Conservation (phyloP, 2,113 vertebrate genomes). For the Alethe castanea region DNA sequence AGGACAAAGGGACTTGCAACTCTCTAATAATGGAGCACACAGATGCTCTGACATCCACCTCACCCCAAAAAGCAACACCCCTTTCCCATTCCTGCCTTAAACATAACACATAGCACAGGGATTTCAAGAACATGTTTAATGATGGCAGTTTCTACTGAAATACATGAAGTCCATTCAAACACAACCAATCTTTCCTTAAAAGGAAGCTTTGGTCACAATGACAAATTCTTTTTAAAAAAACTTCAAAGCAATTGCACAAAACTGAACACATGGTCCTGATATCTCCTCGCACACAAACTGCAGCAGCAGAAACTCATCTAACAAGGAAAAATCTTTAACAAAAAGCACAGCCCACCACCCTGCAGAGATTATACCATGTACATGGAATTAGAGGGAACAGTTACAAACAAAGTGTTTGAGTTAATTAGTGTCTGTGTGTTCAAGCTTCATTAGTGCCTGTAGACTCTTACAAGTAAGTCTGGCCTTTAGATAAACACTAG, state of each 20-base stretch:
- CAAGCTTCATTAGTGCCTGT: not conserved
- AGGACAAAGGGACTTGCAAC: not conserved
- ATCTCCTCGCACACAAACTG: not conserved
- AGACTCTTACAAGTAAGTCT: not conserved
- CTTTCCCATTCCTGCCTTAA: not conserved
- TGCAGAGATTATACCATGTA: not conserved
- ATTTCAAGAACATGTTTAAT: constrained; percentile 58
- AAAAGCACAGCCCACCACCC: not conserved
- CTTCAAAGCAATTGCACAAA: constrained; percentile 18
- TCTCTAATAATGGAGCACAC: not conserved
- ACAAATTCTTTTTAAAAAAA: not conserved
- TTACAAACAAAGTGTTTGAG: not conserved
- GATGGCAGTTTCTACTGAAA: constrained; percentile 24
- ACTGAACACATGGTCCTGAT: not conserved
- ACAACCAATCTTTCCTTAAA: not conserved
- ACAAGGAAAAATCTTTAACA: not conserved
- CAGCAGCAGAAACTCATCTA: constrained; percentile 3
- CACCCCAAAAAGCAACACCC: not conserved
- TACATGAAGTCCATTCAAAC: not conserved
- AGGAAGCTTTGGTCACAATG: constrained; percentile 36
- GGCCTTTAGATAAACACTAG: not conserved
- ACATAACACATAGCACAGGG: not conserved
- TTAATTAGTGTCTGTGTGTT: not conserved
- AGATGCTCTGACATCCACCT: not conserved
- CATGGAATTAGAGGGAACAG: not conserved